Conservation (phyloP, 2,113 vertebrate genomes). For the Otolemur garnettii region DNA sequence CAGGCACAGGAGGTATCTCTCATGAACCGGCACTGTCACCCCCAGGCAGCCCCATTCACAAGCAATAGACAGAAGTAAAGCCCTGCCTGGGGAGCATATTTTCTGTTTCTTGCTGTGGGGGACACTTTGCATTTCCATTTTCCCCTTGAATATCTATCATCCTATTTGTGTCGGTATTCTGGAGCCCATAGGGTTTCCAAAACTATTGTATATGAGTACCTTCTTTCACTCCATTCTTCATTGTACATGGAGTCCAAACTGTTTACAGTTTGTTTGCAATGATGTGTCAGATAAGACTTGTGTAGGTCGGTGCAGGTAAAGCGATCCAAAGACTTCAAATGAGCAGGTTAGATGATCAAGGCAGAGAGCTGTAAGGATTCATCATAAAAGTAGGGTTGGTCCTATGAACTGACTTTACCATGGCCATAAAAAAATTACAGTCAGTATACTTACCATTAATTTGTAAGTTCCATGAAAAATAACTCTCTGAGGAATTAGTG, state of each 20-base stretch:
- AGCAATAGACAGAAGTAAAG: background rate
- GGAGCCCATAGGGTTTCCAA: background rate
- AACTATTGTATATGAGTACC: accelerated
- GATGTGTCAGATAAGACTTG: background rate
- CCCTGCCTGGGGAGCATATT: background rate
- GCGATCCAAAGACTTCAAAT: background rate
- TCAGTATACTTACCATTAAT: background rate
- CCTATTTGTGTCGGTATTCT: background rate
- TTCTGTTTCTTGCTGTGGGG: background rate
- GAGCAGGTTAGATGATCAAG: background rate
- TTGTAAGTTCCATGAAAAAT: background rate
- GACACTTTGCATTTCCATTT: background rate
- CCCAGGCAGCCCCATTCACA: no score
- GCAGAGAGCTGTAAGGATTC: background rate
- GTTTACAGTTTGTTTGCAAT: background rate
- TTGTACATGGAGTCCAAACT: accelerated
- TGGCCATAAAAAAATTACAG: background rate
- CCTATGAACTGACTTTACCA: background rate
- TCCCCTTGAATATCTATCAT: background rate
- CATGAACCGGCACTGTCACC: background rate
- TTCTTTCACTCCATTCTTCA: background rate
- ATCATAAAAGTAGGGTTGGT: background rate
- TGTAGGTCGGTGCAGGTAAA: no score
- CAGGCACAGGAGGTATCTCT: background rate
- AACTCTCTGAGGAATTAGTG: background rate